A percentile compares a stretch with the other conserved stretches of the same genome.
phyloP scores from a whole-genome alignment of 2,888 invertebrate species.

The Apotomis capreana region DNA sequence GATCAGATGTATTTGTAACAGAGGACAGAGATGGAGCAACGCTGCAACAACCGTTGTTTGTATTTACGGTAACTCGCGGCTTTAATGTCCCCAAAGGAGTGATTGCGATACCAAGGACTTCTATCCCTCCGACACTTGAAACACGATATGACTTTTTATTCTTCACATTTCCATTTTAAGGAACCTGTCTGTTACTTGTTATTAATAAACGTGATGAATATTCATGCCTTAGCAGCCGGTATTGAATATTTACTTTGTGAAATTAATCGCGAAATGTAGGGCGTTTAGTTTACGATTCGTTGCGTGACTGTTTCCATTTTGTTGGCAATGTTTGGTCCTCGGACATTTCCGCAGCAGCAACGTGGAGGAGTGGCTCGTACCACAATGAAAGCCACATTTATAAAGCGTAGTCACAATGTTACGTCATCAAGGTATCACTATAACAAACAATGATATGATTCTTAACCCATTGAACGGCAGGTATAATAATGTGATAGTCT shows the following conservation, averaged over 20 bases:
- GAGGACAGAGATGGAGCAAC: neutral
- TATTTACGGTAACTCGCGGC: slow-evolving; percentile 27
- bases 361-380: slow-evolving; percentile 55
- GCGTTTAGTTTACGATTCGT: slow-evolving; percentile 49
- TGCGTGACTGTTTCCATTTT: slow-evolving; percentile 66
- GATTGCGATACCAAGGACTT: slow-evolving; percentile 34
- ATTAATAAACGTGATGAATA: slow-evolving; percentile 35
- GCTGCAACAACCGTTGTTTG: slow-evolving; percentile 18
- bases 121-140: slow-evolving; percentile 24
- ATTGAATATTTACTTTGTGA: slow-evolving; percentile 39
- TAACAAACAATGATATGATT: neutral
- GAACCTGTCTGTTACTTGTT: slow-evolving; percentile 24
- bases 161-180: slow-evolving; percentile 24
- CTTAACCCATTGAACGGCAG: too few species aligned
- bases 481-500: too few species aligned
- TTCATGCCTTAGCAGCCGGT: slow-evolving; percentile 23
- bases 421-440: neutral
- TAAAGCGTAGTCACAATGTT: slow-evolving; percentile 9
- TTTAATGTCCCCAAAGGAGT: slow-evolving; percentile 40
- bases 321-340: slow-evolving; percentile 57
- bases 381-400: neutral
- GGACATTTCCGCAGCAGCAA: slow-evolving; percentile 56
- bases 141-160: slow-evolving; percentile 34
- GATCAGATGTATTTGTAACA: neutral
- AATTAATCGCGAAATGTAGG: slow-evolving; percentile 43